Percentiles rank a stretch among this genome's conserved stretches.
Evolutionary conservation across 2,113 vertebrate genomes (phyloP).

Genomic region (Pycnonotus jocosus): DNA sequence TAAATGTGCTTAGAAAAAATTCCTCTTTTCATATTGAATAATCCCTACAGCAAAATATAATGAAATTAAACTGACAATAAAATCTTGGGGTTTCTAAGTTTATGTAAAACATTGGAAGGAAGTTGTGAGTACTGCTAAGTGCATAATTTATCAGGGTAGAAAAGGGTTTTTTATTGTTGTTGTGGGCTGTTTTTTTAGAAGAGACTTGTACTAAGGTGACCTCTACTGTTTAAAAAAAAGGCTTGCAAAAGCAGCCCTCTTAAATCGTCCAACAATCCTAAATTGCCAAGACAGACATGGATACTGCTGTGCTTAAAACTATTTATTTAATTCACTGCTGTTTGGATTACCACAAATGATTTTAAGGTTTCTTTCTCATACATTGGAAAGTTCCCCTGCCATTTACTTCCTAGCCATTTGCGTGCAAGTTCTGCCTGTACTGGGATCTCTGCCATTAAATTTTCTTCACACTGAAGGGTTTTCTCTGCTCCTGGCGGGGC

Average conservation of each 20-base stretch:
- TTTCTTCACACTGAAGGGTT: conserved; percentile 77
- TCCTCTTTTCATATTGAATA: neutral
- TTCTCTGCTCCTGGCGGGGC: conserved; percentile 76
- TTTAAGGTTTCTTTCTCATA: conserved; percentile 61
- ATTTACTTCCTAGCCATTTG: conserved; percentile 71
- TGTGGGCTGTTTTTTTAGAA: conserved; percentile 17
- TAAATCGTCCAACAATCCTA: conserved; percentile 61
- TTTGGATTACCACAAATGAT: conserved; percentile 65
- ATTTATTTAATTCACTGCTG: conserved; percentile 68
- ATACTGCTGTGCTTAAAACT: conserved; percentile 65
- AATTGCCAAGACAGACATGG: conserved; percentile 62
- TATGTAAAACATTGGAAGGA: conserved; percentile 52
- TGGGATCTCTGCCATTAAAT: conserved; percentile 74
- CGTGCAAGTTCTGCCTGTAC: conserved; percentile 69
- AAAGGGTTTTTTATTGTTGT: conserved; percentile 29
- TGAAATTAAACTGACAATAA: conserved; percentile 3
- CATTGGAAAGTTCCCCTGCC: conserved; percentile 69
- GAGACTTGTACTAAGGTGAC: conserved; percentile 78
- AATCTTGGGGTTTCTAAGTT: neutral
- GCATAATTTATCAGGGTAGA: conserved; percentile 50
- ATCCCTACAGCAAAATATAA: neutral
- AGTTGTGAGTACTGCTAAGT: conserved; percentile 46
- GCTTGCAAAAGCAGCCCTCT: conserved; percentile 66
- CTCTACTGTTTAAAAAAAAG: conserved; percentile 75
- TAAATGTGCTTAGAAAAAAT: neutral